These are phyloP conservation scores for Sinocyclocheilus maitianheensis DNA, from an alignment of 2,113 vertebrate species.

Conservation along the genomic window DNA sequence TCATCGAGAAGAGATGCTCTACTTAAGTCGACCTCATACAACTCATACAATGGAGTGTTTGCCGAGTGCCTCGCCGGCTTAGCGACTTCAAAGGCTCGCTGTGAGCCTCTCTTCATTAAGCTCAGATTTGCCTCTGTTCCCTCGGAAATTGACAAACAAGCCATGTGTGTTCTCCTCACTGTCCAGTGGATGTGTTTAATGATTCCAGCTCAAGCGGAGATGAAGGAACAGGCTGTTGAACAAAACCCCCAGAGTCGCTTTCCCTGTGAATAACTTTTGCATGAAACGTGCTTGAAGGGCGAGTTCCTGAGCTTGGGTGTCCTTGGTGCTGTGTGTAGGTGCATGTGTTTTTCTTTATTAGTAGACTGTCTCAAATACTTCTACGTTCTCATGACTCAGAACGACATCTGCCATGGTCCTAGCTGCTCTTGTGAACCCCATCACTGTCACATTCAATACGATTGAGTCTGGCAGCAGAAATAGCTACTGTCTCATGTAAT, in stretches of 20 bases:
- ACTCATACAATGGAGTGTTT: conserved; percentile 36
- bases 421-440: background rate
- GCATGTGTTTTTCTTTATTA: conserved; percentile 3
- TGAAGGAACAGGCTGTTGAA: conserved; percentile 33
- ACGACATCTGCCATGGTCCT: too few relatives aligned
- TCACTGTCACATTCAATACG: background rate
- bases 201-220: conserved; percentile 32
- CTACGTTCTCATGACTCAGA: too few relatives aligned
- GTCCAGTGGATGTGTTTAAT: conserved; percentile 43
- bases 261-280: conserved; percentile 23
- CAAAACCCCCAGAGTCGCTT: conserved; percentile 23
- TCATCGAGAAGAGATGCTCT: conserved; percentile 21
- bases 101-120: conserved; percentile 37
- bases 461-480: conserved; percentile 10
- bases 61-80: conserved; percentile 24
- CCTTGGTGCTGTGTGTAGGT: conserved; percentile 9
- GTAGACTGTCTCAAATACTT: too few relatives aligned
- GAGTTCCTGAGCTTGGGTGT: conserved; percentile 10
- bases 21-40: conserved; percentile 2
- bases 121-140: conserved; percentile 36
- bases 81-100: conserved; percentile 37
- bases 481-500: conserved; percentile 23
- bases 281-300: conserved; percentile 22
- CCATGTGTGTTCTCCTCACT: conserved; percentile 33
- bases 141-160: conserved; percentile 43